Evolutionary conservation across 2,113 vertebrate species (phyloP).

Genomic region (Platysteira castanea): DNA sequence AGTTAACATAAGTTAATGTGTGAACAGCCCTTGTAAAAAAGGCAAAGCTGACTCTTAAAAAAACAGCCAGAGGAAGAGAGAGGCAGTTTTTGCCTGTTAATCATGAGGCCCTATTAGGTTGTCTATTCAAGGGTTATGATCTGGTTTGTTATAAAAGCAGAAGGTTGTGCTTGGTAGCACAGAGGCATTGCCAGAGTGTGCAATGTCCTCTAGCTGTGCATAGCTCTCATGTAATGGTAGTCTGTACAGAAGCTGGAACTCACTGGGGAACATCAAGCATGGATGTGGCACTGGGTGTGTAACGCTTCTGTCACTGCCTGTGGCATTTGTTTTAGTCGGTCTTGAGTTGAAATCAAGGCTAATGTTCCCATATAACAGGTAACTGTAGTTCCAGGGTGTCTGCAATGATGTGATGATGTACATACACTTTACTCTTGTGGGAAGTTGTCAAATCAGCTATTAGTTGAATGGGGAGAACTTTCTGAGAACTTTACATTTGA

Average conservation of each 20-base stretch:
- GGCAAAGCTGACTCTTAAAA: background rate
- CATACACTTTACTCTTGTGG: background rate
- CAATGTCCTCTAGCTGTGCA: background rate
- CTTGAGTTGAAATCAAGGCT: background rate
- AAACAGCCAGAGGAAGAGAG: background rate
- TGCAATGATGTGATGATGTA: background rate
- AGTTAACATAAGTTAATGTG: background rate
- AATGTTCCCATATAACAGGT: background rate
- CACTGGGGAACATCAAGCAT: background rate
- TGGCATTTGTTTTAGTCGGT: background rate
- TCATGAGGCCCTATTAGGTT: background rate
- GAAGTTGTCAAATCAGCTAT: background rate
- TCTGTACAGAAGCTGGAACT: background rate
- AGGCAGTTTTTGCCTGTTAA: background rate
- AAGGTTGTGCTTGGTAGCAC: background rate
- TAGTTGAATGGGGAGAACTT: background rate
- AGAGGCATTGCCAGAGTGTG: background rate
- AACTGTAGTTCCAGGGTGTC: background rate
- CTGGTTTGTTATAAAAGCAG: background rate
- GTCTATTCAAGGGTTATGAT: background rate
- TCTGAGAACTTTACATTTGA: background rate
- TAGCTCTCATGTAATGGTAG: background rate
- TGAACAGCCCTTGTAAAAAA: background rate
- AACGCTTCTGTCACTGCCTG: background rate
- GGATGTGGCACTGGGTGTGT: background rate